Evolutionary conservation across 2,113 vertebrate species (phyloP), one percentile per base, ranked within the genome.

Genomic region (Serilophus lunatus): DNA sequence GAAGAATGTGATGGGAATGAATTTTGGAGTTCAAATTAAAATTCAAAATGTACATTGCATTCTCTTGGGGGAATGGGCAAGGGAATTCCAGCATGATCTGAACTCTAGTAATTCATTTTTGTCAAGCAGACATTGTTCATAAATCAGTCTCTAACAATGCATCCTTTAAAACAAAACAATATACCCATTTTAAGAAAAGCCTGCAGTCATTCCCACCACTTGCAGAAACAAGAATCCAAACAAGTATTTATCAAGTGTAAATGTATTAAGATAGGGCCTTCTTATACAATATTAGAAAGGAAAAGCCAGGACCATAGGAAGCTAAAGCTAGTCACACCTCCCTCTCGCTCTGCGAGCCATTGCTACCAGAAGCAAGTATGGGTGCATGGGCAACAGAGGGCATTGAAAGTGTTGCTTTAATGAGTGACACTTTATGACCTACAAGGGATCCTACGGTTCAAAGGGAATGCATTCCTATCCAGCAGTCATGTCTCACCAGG

Each of bases 401-500:
- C 70, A 82, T 50, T 69, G 77, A 49, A 95, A 94, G 75, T 49
- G 60, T 81, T 93, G 90, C 74, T 95, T 77, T 88, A 97, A 92
- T 53, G 82, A 90, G 36, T 61, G 64, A n/a, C n/a, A n/a, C 80
- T 94, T 93, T 87, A 92, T 91, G 89, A 88, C 82, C 86, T 90
- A 82, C 29, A 89, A 87, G 90, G 53, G 47, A 86, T 81, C 54
- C 36, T 75, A 56, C 26, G 82, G 91, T 89, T 95, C 78, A 86
- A 82, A 96, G 49, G 82, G 96, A 96, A 97, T 40, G 78, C 95
- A 93, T 95, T 98, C 96, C 97, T 97, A 79, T 90, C 86, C 97
- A 97, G 97, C 96, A 96, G 71, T 77, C 97, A 84, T 83, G 91
- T 98, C 99, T 99, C 98, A 99, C 99, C 99, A 99, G 99, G 98